Base-by-base conservation (phyloP, 2,113 vertebrate species). In the Lycocorax pyrrhopterus region DNA sequence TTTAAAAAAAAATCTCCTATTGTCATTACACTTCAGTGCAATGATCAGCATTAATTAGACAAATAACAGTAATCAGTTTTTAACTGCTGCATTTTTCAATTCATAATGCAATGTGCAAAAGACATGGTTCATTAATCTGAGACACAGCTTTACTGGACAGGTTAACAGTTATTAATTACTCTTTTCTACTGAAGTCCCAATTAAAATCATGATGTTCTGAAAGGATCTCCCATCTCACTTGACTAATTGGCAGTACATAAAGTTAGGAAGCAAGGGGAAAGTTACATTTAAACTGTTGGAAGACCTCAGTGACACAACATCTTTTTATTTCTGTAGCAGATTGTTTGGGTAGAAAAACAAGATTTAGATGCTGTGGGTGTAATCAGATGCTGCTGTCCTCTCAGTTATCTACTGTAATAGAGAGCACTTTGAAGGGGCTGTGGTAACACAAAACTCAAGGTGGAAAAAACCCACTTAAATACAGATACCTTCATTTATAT, bases 121-220 rank as follows among this genome's bases (percentile, higher is more conserved):
- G 46, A 25, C 44, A 53, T 7, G 37, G 56, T 59, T 87, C 78
- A 82, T 72, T 89, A 85, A 73, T 63, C 26, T 32, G 71, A 93
- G 47, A 83, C 37, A 53, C 30, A 69, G n/a, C 46, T 89, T 91
- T 73, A 86, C 71, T 79, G 84, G 84, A 94, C 87, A 94, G 85
- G 77, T 75, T 85, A 82, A 63, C 88, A 91, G 55, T 87, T 94
- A 88, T 89, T 90, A 89, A 94, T 87, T 86, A 91, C 29, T 87
- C 43, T 75, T 90, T 89, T 58, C 77, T 86, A 66, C 64, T 87
- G 43, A 93, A 94, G n/a, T 67, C 91, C 83, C 87, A 94, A 84
- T 94, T 94, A 92, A 93, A 96, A 94, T 60, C 52, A 78, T 37
- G 75, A 86, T 1, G n/a, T 56, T 93, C 43, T 92, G 47, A 88